phyloP scores from a whole-genome alignment of 1,140 invertebrate species.

The Cydia amplana region DNA sequence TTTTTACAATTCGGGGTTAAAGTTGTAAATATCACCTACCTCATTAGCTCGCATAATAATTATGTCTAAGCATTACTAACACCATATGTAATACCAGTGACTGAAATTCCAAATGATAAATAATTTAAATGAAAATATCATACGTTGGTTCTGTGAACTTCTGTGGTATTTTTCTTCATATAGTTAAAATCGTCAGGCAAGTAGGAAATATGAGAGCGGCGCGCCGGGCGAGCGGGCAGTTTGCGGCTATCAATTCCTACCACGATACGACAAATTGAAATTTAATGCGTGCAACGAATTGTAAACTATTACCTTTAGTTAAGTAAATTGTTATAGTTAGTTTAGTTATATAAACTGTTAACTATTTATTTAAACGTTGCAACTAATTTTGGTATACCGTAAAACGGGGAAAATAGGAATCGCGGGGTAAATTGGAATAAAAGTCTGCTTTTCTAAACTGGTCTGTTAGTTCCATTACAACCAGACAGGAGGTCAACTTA shows the following conservation, averaged over 20 bases:
- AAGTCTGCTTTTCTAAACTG: no score
- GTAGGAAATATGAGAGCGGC: slow-evolving; percentile 28
- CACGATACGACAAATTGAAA: slow-evolving; percentile 24
- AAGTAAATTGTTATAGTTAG: background rate
- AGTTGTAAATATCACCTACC: no score
- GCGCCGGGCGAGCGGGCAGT: background rate
- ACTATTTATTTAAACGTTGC: background rate
- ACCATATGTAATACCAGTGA: background rate
- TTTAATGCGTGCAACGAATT: slow-evolving; percentile 9
- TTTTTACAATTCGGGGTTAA: no score
- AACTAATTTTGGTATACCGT: background rate
- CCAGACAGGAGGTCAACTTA: no score
- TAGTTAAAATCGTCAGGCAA: slow-evolving; percentile 12
- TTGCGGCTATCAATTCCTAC: slow-evolving; percentile 30
- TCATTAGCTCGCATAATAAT: no score
- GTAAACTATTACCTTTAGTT: background rate
- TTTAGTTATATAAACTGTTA: background rate
- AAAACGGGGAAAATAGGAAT: no score
- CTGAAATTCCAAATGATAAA: background rate
- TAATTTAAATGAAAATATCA: slow-evolving; percentile 1
- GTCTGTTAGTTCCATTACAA: no score
- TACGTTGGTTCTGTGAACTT: no score
- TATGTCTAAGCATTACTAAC: no score
- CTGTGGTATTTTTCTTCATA: slow-evolving; percentile 25
- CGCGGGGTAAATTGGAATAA: no score